These are phyloP conservation scores for Brotula barbata DNA, from an alignment of 2,797 vertebrate species.

Conservation along the genomic window DNA sequence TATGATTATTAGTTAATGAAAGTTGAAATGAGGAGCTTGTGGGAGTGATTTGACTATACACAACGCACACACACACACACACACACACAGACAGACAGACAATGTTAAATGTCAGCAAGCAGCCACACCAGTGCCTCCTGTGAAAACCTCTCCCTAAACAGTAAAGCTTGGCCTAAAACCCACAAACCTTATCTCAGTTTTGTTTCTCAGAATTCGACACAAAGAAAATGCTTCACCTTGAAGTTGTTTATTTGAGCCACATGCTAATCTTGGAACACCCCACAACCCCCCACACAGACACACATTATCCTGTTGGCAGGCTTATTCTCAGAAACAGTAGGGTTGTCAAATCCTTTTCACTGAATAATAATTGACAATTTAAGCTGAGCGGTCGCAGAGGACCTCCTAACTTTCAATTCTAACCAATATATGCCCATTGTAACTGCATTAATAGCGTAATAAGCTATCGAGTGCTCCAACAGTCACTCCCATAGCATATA, in stretches of 20 bases:
- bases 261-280: too few species aligned
- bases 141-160: slow-evolving; percentile 62
- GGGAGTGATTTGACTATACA: slow-evolving; percentile 57
- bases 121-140: slow-evolving; percentile 36
- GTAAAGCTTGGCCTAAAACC: slow-evolving; percentile 77
- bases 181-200: slow-evolving; percentile 91
- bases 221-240: slow-evolving; percentile 40
- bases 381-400: slow-evolving; percentile 14
- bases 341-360: slow-evolving; percentile 29
- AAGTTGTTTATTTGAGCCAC: slow-evolving; percentile 19
- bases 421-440: slow-evolving; percentile 15
- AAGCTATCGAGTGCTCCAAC: background rate
- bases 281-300: too few species aligned
- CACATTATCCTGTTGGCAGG: too few species aligned
- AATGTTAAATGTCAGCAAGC: slow-evolving; percentile 62
- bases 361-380: slow-evolving; percentile 12
- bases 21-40: slow-evolving; percentile 59
- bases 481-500: background rate
- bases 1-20: slow-evolving; percentile 23
- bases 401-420: slow-evolving; percentile 3
- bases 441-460: background rate
- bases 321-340: slow-evolving; percentile 45
- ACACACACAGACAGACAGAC: slow-evolving; percentile 8
- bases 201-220: slow-evolving; percentile 83
- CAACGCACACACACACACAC: slow-evolving; percentile 9